Base-by-base conservation (phyloP, 2,888 invertebrate genomes). In the Brachyptera putata region DNA sequence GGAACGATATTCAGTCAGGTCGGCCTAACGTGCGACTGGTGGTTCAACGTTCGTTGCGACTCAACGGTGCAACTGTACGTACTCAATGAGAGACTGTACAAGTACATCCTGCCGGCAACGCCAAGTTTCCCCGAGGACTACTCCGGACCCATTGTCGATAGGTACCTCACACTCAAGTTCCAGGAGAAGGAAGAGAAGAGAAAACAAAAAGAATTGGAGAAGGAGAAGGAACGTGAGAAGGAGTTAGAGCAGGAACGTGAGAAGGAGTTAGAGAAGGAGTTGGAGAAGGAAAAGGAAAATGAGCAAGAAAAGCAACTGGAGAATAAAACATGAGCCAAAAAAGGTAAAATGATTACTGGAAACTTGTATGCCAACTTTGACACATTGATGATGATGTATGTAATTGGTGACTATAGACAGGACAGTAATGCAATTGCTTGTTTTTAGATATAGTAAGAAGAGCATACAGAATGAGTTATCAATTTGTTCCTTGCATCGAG, bases 1-100 rank as follows among this genome's bases (percentile, higher is more conserved):
- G 92, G 93, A 36, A 93, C 93, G 2, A 90, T 93, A 70, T 93
- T 93, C 77, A 91, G 89, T 66, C 92, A 93, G 78, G 89, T 91
- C 13, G 90, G 86, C 0, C 76, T 93, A 43, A 92, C 92, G 0
- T 92, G 92, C 70, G 93, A 93, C 73, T 93, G 92, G 92, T 93
- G 92, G 92, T 93, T 90, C 75, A 93, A 93, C 72, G 92, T 93
- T 0, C 86, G 88, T 69, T 93, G 92, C 72, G 83, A 88, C 24
- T 83, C 87, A 13, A 91, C 92, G 0, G 78, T 89, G 0, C 92
- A 93, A 72, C 80, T 91, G 0, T 93, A 93, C 73, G 92, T 93
- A 1, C 78, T 93, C 3, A 93, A 93, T 69, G 92, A 93, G 74
- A 83, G 92, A 63, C 82, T 93, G 2, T 93, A 93, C 76, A 91